Conservation (phyloP, 1,140 invertebrate species). For the Cephus cinctus region DNA sequence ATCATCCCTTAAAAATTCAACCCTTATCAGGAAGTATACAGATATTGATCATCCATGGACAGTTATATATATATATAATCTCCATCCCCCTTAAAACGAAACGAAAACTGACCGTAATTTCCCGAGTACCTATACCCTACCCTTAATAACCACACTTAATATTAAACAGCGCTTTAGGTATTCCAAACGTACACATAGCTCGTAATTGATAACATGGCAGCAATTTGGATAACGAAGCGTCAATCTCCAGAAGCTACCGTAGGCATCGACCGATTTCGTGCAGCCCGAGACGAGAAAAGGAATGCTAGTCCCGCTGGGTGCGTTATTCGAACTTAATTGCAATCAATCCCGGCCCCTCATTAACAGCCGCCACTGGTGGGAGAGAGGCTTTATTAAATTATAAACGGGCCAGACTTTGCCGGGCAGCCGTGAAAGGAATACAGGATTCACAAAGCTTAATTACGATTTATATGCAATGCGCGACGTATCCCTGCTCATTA, state of each 20-base stretch:
- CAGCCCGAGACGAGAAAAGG: neutral
- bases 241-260: neutral
- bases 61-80: too few relatives aligned
- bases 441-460: too few relatives aligned
- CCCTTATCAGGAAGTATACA: too few relatives aligned
- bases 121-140: too few relatives aligned
- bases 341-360: conserved; percentile 29
- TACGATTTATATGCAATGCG: neutral
- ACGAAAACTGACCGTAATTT: too few relatives aligned
- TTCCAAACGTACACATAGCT: neutral
- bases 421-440: too few relatives aligned
- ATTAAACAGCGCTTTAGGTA: too few relatives aligned
- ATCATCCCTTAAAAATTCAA: too few relatives aligned
- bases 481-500: neutral
- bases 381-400: conserved; percentile 17
- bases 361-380: conserved; percentile 10
- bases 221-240: neutral
- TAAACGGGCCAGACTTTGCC: neutral
- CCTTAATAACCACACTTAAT: too few relatives aligned
- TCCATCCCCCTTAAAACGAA: too few relatives aligned
- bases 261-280: neutral
- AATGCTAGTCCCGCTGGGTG: too few relatives aligned
- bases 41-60: too few relatives aligned
- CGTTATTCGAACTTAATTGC: conserved; percentile 27
- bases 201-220: neutral